phyloP scores from a whole-genome alignment of 2,888 invertebrate genomes.

The Theretra japonica region DNA sequence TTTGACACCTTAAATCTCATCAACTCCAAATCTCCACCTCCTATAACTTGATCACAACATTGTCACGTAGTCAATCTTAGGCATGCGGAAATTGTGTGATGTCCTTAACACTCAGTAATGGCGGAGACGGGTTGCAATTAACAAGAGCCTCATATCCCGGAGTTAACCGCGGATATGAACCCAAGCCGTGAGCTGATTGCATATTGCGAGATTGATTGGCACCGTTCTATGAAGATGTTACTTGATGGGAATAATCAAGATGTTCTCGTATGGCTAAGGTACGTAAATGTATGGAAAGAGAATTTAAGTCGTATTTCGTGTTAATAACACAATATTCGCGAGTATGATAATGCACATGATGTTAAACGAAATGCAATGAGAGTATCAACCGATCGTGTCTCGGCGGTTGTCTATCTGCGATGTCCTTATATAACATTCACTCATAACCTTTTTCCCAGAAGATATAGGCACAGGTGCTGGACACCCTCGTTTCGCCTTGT shows the following conservation, averaged over 20 bases:
- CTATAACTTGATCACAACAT: background rate
- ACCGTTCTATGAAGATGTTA: background rate
- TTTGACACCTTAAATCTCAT: background rate
- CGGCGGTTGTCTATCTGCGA: no score
- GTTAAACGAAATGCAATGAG: no score
- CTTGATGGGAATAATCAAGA: background rate
- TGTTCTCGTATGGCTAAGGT: background rate
- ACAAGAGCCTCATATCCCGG: slow-evolving; percentile 18
- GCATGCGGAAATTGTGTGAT: background rate
- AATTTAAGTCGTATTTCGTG: no score
- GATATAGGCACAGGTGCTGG: no score
- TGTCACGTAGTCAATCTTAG: background rate
- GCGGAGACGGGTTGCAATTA: slow-evolving; percentile 1
- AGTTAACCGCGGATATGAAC: slow-evolving; percentile 20
- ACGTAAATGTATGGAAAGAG: background rate
- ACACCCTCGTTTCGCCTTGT: no score
- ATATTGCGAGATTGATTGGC: background rate
- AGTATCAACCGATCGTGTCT: no score
- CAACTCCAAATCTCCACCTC: background rate
- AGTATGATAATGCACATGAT: no score
- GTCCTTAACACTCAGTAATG: slow-evolving; percentile 17
- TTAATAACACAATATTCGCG: no score
- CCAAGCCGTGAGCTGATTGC: slow-evolving; percentile 2
- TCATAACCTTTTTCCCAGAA: no score
- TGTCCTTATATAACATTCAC: no score